Conservation (phyloP, 2,797 vertebrate species). For the Pseudopleuronectes americanus region DNA sequence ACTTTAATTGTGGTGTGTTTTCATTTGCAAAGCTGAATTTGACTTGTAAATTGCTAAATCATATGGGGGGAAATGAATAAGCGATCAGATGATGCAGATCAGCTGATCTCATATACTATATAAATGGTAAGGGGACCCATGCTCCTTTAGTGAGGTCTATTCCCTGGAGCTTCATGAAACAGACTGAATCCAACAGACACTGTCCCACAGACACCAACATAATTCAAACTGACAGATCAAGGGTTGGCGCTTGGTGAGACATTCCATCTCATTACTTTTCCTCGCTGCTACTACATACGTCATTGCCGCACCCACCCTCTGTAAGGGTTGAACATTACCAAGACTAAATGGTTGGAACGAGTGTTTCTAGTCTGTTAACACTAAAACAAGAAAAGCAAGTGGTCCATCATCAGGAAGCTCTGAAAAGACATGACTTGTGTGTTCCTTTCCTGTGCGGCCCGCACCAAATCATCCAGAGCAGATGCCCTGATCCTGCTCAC, state of each 20-base stretch:
- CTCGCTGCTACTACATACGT: constrained; percentile 30
- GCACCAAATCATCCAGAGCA: constrained; percentile 57
- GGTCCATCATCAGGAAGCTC: constrained; percentile 41
- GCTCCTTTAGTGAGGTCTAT: constrained; percentile 12
- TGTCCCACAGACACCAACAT: constrained; percentile 55
- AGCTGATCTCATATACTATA: constrained; percentile 19
- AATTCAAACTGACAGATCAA: constrained; percentile 74
- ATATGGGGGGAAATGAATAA: constrained; percentile 33
- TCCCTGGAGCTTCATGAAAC: constrained; percentile 73
- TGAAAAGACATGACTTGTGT: constrained; percentile 47
- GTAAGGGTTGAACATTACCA: constrained; percentile 32
- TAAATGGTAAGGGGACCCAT: constrained; percentile 10
- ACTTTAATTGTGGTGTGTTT: constrained; percentile 35
- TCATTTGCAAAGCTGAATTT: constrained; percentile 48
- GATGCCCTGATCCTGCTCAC: constrained; percentile 48
- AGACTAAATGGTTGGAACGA: constrained; percentile 4
- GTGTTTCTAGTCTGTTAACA: constrained; percentile 50
- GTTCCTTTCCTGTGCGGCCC: constrained; percentile 39
- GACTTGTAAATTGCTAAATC: constrained; percentile 31
- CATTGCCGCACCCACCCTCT: constrained; percentile 20
- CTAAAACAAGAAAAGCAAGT: constrained; percentile 54
- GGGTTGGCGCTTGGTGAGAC: constrained; percentile 60
- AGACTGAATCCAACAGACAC: constrained; percentile 51
- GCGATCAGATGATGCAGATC: constrained; percentile 6
- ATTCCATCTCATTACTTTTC: constrained; percentile 54